A percentile compares a stretch with the other conserved stretches of the same genome.
phyloP scores from a whole-genome alignment of 2,888 invertebrate genomes.

The Scaptomyza parva region DNA sequence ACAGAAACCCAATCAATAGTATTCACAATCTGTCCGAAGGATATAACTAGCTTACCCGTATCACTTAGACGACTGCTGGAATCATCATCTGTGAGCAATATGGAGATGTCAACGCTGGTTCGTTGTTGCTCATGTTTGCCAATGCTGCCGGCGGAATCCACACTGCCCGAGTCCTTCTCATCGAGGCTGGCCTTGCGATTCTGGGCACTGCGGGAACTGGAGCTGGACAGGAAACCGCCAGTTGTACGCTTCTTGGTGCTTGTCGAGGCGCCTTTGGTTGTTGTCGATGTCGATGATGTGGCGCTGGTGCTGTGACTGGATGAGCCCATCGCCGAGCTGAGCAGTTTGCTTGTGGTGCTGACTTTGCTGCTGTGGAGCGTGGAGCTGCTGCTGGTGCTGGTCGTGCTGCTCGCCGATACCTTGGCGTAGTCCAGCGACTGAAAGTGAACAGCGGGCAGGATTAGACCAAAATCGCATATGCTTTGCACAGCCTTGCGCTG shows the following conservation, averaged over 20 bases:
- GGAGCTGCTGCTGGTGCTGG: conserved; percentile 77
- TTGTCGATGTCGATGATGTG: conserved; percentile 31
- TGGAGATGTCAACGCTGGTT: conserved; percentile 82
- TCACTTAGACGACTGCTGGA: conserved; percentile 84
- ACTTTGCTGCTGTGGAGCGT: conserved; percentile 63
- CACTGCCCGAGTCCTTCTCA: conserved; percentile 80
- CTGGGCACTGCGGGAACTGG: conserved; percentile 58
- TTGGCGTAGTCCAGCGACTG: conserved; percentile 84
- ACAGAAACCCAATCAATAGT: not conserved
- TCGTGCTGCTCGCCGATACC: conserved; percentile 76
- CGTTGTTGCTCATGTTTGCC: conserved; percentile 77
- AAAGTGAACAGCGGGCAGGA: conserved; percentile 82
- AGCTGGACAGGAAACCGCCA: conserved; percentile 42
- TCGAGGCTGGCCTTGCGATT: conserved; percentile 81
- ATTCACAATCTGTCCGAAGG: not conserved
- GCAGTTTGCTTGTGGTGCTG: conserved; percentile 57
- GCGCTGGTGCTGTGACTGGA: conserved; percentile 24
- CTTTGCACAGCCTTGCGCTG: conserved; percentile 80
- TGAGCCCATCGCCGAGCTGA: conserved; percentile 55
- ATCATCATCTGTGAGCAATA: conserved; percentile 83
- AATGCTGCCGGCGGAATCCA: conserved; percentile 66
- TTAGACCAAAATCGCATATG: conserved; percentile 82
- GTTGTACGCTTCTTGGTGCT: conserved; percentile 63
- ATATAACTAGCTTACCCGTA: conserved; percentile 71
- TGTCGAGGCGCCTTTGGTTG: conserved; percentile 29